Base-by-base conservation (phyloP, 2,113 vertebrate species). In the Carlito syrichta region DNA sequence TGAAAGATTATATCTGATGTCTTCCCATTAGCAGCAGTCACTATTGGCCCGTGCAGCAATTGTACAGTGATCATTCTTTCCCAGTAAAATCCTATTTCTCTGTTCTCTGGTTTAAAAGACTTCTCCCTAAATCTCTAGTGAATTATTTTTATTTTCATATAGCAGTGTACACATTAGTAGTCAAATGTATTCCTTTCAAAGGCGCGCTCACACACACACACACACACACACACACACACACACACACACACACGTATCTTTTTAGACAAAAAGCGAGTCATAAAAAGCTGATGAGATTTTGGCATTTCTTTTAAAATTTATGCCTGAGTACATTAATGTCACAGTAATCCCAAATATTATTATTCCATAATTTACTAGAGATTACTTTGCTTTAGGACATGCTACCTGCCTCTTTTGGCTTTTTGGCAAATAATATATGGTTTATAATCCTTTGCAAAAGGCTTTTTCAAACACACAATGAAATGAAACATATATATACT, bases 361-460 rank as follows among this genome's bases (percentile, higher is more conserved):
- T 95, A 76, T 32, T 86, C n/a, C 63, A 40, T 71, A 87, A 95
- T 97, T 95, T 95, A 27, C 62, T 91, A 45, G 74, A 76, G 35
- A 62, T 93, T 45, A 56, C 78, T 86, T 79, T 86, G 82, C 56
- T 93, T 96, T 86, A 81, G 52, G 94, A 40, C 83, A 91, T 54
- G 78, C 89, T 89, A 86, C n/a, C 17, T 93, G 40, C 38, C 71
- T 23, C 83, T 93, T 91, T 92, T 87, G 74, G 25, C 69, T 89
- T 94, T 89, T 48, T 63, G 83, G 40, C 8, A 96, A 89, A 96
- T 91, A 91, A 91, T 58, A 95, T 3, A 66, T 2, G 30, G 73
- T 58, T 96, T 68, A 85, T 56, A 56, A 68, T 89, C 27, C n/a
- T 81, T 93, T 88, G 89, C 79, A 86, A 91, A 81, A 69, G 45